A percentile compares a stretch with the other conserved stretches of the same genome.
These are phyloP conservation scores for Aporophyla lueneburgensis DNA, from an alignment of 2,888 invertebrate species.

Conservation along the genomic window DNA sequence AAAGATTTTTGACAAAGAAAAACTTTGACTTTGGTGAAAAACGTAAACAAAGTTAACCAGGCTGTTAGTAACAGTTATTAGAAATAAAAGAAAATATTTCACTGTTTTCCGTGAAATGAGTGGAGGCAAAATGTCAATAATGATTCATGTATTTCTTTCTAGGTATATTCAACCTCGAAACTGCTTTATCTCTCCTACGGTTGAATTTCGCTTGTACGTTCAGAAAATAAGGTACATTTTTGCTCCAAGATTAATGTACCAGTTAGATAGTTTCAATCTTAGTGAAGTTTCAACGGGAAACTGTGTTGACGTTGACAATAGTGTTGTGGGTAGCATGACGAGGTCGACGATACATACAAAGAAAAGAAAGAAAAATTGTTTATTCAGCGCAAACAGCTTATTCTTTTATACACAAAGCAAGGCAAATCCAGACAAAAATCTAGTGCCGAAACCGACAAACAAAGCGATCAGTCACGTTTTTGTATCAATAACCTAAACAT, in stretches of 20 bases:
- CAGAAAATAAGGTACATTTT: too few relatives aligned
- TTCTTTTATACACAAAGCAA: not conserved
- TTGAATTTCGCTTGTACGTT: not conserved
- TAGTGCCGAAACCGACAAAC: not conserved
- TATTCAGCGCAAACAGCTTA: too few relatives aligned
- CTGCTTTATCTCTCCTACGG: too few relatives aligned
- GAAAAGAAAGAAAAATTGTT: too few relatives aligned
- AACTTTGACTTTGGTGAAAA: not conserved
- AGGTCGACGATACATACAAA: not conserved
- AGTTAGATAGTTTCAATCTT: not conserved
- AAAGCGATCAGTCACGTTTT: conserved; percentile 36
- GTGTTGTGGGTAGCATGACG: not conserved
- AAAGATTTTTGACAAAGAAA: conserved; percentile 24
- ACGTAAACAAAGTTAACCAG: not conserved
- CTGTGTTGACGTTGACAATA: not conserved
- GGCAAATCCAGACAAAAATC: not conserved
- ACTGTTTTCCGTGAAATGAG: too few relatives aligned
- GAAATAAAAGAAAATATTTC: not conserved
- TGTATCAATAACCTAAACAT: conserved; percentile 7
- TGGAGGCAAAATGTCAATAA: too few relatives aligned
- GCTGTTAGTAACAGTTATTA: not conserved
- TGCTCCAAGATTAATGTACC: too few relatives aligned
- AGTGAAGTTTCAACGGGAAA: not conserved
- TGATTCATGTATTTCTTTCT: too few relatives aligned
- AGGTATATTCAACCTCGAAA: too few relatives aligned